phyloP scores from a whole-genome alignment of 2,888 invertebrate genomes.

The Hecatera dysodea region DNA sequence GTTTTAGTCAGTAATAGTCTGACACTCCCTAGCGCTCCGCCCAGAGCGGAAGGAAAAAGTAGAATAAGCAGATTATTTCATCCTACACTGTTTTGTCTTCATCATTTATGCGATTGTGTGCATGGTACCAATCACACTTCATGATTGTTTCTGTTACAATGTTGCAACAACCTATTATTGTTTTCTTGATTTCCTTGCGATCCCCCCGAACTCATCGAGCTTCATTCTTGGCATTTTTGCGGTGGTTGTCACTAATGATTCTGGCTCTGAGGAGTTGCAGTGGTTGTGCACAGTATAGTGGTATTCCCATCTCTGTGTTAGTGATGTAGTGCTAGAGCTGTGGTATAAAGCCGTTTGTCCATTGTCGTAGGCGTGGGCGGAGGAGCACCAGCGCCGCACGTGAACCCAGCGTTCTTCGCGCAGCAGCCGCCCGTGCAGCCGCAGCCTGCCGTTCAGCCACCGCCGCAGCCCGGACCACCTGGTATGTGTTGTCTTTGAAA shows the following conservation, averaged over 20 bases:
- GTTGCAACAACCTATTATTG: background rate
- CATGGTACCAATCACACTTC: background rate
- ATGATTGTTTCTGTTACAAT: background rate
- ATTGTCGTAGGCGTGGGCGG: constrained; percentile 81
- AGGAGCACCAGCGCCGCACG: constrained; percentile 96
- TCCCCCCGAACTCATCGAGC: too few species aligned
- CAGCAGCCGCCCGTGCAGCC: constrained; percentile 92
- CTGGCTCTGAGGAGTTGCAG: too few species aligned
- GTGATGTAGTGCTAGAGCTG: background rate
- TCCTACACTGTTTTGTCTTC: background rate
- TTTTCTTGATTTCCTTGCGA: background rate
- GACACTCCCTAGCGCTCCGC: too few species aligned
- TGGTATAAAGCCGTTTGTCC: constrained; percentile 26
- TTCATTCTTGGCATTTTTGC: too few species aligned
- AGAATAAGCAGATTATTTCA: background rate
- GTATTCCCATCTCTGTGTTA: too few species aligned
- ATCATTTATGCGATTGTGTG: too few species aligned
- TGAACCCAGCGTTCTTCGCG: constrained; percentile 98
- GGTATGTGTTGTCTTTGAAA: constrained; percentile 70
- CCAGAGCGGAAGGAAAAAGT: too few species aligned
- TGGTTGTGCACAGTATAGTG: background rate
- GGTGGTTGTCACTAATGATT: too few species aligned
- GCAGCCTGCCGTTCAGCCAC: constrained; percentile 86
- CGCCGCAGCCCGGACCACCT: constrained; percentile 92
- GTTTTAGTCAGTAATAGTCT: too few species aligned